Evolutionary conservation across 2,888 invertebrate species (phyloP).

Genomic region (Lasius fuliginosus): DNA sequence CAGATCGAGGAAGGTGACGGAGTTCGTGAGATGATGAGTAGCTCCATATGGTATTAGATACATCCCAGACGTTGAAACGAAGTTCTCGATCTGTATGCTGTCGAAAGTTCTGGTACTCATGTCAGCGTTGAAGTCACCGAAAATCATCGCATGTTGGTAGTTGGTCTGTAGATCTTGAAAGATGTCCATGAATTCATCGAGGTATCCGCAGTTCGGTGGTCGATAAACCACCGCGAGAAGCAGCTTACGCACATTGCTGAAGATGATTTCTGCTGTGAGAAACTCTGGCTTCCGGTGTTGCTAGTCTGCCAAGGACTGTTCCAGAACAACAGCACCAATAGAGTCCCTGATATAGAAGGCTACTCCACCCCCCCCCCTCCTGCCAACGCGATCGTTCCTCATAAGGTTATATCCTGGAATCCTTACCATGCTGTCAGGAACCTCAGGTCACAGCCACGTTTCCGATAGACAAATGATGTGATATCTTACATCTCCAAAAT

Average conservation of each 20-base stretch:
- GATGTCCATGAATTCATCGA: not conserved
- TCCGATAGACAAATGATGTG: conserved; percentile 7
- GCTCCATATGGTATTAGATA: not conserved
- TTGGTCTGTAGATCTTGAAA: not conserved
- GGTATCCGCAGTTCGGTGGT: not conserved
- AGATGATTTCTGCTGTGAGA: not conserved
- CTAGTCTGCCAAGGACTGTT: too few relatives aligned
- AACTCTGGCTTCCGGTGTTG: not conserved
- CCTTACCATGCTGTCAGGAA: not conserved
- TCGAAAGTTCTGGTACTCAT: not conserved
- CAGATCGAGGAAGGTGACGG: not conserved
- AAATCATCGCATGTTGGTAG: not conserved
- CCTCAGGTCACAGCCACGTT: not conserved
- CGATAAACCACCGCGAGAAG: not conserved
- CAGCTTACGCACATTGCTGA: not conserved
- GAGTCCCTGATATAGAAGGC: not conserved
- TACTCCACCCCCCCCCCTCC: conserved; percentile 6
- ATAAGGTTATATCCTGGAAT: not conserved
- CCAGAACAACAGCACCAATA: not conserved
- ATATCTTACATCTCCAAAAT: not conserved
- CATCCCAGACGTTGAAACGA: not conserved
- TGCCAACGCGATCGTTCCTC: not conserved
- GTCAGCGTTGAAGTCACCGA: not conserved
- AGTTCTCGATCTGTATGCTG: not conserved
- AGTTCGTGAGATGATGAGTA: not conserved